Percentiles rank a stretch among this genome's conserved stretches.
Conservation (phyloP, 2,888 invertebrate species). For the Pasiphila rectangulata region DNA sequence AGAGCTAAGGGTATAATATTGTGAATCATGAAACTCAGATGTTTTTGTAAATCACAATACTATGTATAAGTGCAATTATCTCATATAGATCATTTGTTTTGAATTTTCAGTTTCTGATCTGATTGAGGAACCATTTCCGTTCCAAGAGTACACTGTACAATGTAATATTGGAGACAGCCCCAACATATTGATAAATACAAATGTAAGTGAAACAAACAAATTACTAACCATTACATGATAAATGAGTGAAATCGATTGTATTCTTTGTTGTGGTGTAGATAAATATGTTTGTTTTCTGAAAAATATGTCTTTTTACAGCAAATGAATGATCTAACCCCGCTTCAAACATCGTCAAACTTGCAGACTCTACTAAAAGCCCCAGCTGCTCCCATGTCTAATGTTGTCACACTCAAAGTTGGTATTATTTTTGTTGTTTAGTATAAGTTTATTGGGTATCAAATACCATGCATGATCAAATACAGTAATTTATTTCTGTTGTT, state of each 20-base stretch:
- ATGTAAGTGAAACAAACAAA: slow-evolving; percentile 45
- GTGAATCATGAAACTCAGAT: too few relatives aligned
- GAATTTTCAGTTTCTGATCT: slow-evolving; percentile 58
- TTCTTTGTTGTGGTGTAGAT: too few relatives aligned
- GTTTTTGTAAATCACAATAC: too few relatives aligned
- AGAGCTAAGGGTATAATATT: too few relatives aligned
- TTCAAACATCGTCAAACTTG: neutral
- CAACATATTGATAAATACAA: slow-evolving; percentile 49
- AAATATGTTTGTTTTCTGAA: too few relatives aligned
- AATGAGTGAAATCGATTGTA: too few relatives aligned
- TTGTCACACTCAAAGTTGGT: slow-evolving; percentile 59
- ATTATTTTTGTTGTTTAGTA: neutral
- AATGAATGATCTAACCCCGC: slow-evolving; percentile 35
- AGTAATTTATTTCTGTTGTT: too few relatives aligned
- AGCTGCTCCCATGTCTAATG: slow-evolving; percentile 41
- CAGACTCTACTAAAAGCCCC: slow-evolving; percentile 31
- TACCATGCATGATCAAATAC: neutral
- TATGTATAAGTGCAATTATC: too few relatives aligned
- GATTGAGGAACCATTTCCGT: slow-evolving; percentile 63
- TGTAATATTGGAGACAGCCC: slow-evolving; percentile 50
- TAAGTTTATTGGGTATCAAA: neutral
- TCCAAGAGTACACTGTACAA: slow-evolving; percentile 60
- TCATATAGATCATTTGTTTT: neutral
- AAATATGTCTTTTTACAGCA: slow-evolving; percentile 21
- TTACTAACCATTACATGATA: too few relatives aligned